Evolutionary conservation across 2,888 invertebrate genomes (phyloP).

Genomic region (Dolichopus griseipennis): DNA sequence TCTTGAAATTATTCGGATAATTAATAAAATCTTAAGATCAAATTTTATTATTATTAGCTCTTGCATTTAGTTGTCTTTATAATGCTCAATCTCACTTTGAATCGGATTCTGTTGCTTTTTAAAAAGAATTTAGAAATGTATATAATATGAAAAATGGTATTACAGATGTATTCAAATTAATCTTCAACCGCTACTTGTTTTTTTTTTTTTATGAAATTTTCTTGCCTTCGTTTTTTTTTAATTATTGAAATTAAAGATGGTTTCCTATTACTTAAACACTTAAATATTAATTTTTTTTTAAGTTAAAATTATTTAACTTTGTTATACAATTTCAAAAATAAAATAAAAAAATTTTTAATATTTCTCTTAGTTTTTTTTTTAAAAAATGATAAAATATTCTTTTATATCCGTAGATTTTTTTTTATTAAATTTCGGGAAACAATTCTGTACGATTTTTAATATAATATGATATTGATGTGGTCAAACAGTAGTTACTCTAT

Average conservation of each 20-base stretch:
- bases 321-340: neutral
- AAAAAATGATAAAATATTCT: neutral
- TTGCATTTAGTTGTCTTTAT: too few relatives aligned
- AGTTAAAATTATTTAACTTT: neutral
- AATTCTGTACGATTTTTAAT: constrained; percentile 39
- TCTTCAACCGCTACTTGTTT: too few relatives aligned
- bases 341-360: neutral
- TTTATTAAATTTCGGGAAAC: constrained; percentile 33
- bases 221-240: neutral
- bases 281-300: neutral
- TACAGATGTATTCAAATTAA: too few relatives aligned
- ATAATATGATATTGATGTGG: constrained; percentile 28
- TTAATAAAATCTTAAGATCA: too few relatives aligned
- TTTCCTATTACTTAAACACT: neutral
- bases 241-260: neutral
- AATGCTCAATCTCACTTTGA: too few relatives aligned
- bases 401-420: too few relatives aligned
- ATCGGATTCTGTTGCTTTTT: too few relatives aligned
- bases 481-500: constrained; percentile 87
- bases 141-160: too few relatives aligned
- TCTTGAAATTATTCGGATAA: too few relatives aligned
- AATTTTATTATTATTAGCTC: too few relatives aligned
- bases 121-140: too few relatives aligned
- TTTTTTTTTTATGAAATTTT: too few relatives aligned
- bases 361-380: neutral